phyloP scores from a whole-genome alignment of 2,113 vertebrate genomes.

The Coregonus clupeaformis region DNA sequence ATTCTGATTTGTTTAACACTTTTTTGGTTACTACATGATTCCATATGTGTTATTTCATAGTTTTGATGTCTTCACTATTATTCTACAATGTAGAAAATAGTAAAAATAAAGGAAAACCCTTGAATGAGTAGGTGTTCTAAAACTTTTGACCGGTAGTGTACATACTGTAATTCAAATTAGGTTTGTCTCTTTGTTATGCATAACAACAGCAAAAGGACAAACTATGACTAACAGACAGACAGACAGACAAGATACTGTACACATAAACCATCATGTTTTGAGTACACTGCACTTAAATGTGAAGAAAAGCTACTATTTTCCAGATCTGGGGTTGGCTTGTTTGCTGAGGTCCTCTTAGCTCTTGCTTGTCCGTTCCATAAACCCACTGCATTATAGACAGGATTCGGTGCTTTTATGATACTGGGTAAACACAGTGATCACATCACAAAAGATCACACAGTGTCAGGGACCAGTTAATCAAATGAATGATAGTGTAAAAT shows the following conservation, averaged over 20 bases:
- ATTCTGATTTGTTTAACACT: too few relatives aligned
- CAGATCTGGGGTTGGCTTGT: neutral
- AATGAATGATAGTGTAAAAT: slow-evolving; percentile 37
- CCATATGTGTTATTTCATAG: too few relatives aligned
- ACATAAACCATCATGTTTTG: neutral
- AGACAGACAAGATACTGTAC: slow-evolving; percentile 11
- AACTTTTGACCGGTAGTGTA: too few relatives aligned
- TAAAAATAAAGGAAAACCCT: too few relatives aligned
- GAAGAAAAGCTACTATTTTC: neutral
- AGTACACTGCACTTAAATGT: neutral
- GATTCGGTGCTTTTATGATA: slow-evolving; percentile 27
- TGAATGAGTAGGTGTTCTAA: too few relatives aligned
- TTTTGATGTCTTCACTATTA: too few relatives aligned
- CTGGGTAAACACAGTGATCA: slow-evolving; percentile 44
- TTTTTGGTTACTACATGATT: too few relatives aligned
- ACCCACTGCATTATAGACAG: slow-evolving; percentile 28
- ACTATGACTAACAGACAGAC: neutral
- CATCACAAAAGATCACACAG: slow-evolving; percentile 53
- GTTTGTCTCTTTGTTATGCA: slow-evolving; percentile 77
- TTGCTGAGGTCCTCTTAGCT: neutral
- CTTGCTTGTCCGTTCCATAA: slow-evolving; percentile 7
- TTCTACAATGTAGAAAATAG: too few relatives aligned
- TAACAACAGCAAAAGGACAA: slow-evolving; percentile 38
- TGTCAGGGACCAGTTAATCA: slow-evolving; percentile 20
- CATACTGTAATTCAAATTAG: slow-evolving; percentile 48